phyloP scores from a whole-genome alignment of 2,113 vertebrate species.

The Oncorhynchus tshawytscha region DNA sequence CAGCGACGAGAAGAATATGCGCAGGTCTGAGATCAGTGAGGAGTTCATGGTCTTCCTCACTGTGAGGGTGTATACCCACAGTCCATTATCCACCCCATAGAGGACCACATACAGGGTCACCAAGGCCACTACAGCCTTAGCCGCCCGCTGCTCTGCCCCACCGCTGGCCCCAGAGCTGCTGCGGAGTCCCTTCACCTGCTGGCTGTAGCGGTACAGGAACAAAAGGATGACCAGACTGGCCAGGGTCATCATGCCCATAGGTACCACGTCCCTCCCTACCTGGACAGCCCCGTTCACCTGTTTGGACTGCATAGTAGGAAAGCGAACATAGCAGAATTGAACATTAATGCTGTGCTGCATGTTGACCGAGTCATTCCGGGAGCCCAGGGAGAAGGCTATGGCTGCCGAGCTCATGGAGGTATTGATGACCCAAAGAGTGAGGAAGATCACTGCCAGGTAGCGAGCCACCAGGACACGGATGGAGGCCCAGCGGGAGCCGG shows the following conservation, averaged over 20 bases:
- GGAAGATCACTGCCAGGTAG: constrained; percentile 58
- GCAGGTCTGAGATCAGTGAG: constrained; percentile 68
- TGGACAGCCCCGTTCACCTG: constrained; percentile 62
- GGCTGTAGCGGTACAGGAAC: constrained; percentile 70
- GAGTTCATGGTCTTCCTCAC: constrained; percentile 62
- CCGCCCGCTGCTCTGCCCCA: constrained; percentile 59
- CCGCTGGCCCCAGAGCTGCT: background rate
- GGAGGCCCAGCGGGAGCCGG: constrained; percentile 63
- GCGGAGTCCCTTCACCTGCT: constrained; percentile 60
- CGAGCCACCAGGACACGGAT: constrained; percentile 35
- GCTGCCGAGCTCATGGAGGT: constrained; percentile 51
- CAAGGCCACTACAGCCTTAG: constrained; percentile 66
- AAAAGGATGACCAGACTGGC: constrained; percentile 70
- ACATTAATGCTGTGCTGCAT: constrained; percentile 57
- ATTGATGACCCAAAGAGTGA: constrained; percentile 69
- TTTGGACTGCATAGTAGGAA: constrained; percentile 58
- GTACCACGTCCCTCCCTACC: constrained; percentile 70
- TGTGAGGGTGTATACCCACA: constrained; percentile 75
- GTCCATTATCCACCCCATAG: constrained; percentile 71
- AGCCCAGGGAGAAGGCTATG: constrained; percentile 56
- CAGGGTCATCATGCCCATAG: constrained; percentile 69
- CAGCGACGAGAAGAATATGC: constrained; percentile 72
- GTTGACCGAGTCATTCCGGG: constrained; percentile 36
- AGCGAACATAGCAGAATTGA: constrained; percentile 66
- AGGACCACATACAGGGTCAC: constrained; percentile 69